Percentiles rank a stretch among this genome's conserved stretches.
These are phyloP conservation scores for Protaetia brevitarsis DNA, from an alignment of 1,140 invertebrate genomes.

Conservation along the genomic window DNA sequence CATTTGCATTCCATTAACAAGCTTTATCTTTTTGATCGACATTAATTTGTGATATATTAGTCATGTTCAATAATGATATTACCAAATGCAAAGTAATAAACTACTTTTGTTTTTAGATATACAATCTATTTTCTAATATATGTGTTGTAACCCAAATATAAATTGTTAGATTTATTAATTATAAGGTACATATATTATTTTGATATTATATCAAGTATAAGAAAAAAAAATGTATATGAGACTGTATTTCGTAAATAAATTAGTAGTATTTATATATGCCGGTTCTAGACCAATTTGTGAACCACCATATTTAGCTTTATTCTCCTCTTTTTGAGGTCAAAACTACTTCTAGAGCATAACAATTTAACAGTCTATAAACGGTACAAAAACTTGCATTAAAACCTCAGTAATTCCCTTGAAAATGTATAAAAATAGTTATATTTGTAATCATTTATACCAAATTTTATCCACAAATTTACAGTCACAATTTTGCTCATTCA, in stretches of 20 bases:
- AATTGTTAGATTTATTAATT: neutral
- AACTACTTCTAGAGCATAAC: too few species aligned
- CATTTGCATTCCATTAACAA: constrained; percentile 2
- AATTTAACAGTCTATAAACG: too few species aligned
- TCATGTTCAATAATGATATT: constrained; percentile 6
- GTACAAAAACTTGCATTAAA: too few species aligned
- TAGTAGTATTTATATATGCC: neutral
- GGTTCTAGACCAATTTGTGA: too few species aligned
- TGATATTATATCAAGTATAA: neutral
- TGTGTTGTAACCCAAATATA: neutral
- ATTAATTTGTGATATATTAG: constrained; percentile 9
- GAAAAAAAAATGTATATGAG: neutral
- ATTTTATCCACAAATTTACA: too few species aligned
- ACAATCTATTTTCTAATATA: too few species aligned
- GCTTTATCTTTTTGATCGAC: neutral
- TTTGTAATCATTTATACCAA: too few species aligned
- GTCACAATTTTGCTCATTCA: too few species aligned
- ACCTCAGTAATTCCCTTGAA: too few species aligned
- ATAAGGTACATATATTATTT: constrained; percentile 6
- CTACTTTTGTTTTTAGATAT: neutral
- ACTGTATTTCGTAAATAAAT: constrained; percentile 1
- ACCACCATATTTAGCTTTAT: too few species aligned
- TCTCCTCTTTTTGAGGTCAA: too few species aligned
- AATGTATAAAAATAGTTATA: too few species aligned
- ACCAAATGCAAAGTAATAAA: neutral